These are phyloP conservation scores for Melanocharis versteri DNA, from an alignment of 2,113 vertebrate species.

Conservation along the genomic window DNA sequence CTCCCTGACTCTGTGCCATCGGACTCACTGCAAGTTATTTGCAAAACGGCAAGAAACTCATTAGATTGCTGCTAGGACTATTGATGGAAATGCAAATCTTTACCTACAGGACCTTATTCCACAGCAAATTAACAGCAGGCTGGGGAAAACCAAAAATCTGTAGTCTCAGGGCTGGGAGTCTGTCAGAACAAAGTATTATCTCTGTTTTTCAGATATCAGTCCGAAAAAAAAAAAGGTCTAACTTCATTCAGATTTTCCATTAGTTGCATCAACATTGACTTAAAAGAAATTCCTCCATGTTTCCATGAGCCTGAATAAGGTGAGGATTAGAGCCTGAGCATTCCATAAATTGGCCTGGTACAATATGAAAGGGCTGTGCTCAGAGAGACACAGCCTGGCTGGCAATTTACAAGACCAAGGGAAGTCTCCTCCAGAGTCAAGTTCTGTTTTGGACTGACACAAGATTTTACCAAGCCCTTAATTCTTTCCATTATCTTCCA, in stretches of 20 bases:
- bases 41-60: constrained; percentile 29
- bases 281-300: neutral
- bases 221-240: neutral
- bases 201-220: neutral
- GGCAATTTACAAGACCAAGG: neutral
- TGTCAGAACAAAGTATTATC: neutral
- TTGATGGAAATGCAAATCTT: constrained; percentile 35
- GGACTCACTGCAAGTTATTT: neutral
- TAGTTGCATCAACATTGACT: neutral
- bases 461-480: neutral
- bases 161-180: neutral
- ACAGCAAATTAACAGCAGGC: neutral
- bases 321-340: neutral
- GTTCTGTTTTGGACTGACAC: neutral
- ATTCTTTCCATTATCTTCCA: neutral
- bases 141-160: neutral
- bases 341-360: neutral
- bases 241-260: neutral
- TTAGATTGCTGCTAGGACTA: neutral
- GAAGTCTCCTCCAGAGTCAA: neutral
- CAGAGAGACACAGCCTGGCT: neutral
- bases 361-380: neutral
- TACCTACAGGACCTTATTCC: neutral
- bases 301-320: neutral
- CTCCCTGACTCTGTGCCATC: neutral